These are phyloP conservation scores for Physeter macrocephalus DNA, from an alignment of 2,113 vertebrate genomes.

Conservation along the genomic window DNA sequence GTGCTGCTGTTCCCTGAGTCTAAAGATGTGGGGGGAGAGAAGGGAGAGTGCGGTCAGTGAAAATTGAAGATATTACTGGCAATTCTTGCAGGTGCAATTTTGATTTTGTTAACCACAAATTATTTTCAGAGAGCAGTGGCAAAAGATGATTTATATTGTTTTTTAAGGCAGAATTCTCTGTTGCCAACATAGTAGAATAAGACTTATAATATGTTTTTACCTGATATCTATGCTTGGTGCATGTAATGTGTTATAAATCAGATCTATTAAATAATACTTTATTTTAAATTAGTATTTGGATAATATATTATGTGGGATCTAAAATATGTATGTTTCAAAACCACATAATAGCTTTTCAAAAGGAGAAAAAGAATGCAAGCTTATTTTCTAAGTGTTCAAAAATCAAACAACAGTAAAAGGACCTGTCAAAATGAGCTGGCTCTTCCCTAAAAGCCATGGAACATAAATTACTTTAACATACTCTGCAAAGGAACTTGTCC, in stretches of 20 bases:
- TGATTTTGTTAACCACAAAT: constrained; percentile 41
- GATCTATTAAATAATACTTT: constrained; percentile 37
- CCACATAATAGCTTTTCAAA: constrained; percentile 9
- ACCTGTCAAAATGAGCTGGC: background rate
- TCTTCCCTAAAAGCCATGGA: background rate
- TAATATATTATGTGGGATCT: constrained; percentile 9
- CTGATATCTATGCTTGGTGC: background rate
- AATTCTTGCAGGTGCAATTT: constrained; percentile 20
- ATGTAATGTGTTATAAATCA: constrained; percentile 41
- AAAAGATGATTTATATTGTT: constrained; percentile 41
- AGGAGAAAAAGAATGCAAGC: constrained; percentile 9
- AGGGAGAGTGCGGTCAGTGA: background rate
- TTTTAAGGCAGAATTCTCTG: constrained; percentile 30
- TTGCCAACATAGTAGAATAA: constrained; percentile 34
- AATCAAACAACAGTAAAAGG: constrained; percentile 28
- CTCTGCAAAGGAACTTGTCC: background rate
- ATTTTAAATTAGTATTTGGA: constrained; percentile 48
- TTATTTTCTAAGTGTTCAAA: constrained; percentile 1
- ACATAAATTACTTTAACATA: background rate
- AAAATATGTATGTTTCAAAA: constrained; percentile 39
- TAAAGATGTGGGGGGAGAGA: background rate
- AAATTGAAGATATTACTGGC: background rate
- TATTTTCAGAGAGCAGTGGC: constrained; percentile 37
- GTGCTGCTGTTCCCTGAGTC: background rate
- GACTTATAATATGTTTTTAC: constrained; percentile 22